Conservation (phyloP, 2,888 invertebrate genomes). For the Lordiphosa fenestrarum region DNA sequence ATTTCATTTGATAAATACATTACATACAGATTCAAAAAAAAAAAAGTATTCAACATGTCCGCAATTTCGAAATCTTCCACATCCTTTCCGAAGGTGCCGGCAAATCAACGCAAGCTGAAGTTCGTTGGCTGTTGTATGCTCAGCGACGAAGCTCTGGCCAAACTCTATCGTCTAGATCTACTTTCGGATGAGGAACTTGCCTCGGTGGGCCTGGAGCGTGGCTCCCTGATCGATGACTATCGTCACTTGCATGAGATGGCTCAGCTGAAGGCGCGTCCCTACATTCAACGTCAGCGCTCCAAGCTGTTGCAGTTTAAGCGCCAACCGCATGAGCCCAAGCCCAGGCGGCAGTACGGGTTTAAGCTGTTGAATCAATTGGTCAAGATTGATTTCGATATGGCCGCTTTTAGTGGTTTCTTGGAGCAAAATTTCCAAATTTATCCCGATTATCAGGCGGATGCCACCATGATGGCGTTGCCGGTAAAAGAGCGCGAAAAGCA, state of each 20-base stretch:
- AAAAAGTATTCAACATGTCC: no score
- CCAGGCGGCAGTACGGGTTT: slow-evolving; percentile 5
- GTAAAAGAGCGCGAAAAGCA: slow-evolving; percentile 26
- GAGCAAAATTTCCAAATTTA: slow-evolving; percentile 34
- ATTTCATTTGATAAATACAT: no score
- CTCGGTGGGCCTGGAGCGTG: slow-evolving; percentile 31
- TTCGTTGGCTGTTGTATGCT: slow-evolving; percentile 44
- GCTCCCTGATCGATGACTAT: slow-evolving; percentile 53
- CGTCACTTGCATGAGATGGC: slow-evolving; percentile 48
- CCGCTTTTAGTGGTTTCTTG: slow-evolving; percentile 27
- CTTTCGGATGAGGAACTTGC: slow-evolving; percentile 43
- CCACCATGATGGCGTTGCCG: slow-evolving; percentile 8
- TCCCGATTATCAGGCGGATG: slow-evolving; percentile 13
- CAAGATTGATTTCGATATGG: slow-evolving; percentile 13
- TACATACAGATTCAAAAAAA: no score
- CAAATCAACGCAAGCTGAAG: slow-evolving; percentile 22
- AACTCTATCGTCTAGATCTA: slow-evolving; percentile 33
- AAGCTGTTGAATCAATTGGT: slow-evolving; percentile 25
- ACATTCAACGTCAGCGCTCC: neutral
- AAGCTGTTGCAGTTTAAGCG: neutral
- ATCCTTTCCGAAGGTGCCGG: no score
- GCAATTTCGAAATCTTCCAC: no score
- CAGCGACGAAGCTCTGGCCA: slow-evolving; percentile 23
- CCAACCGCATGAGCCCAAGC: neutral
- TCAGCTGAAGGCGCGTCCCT: neutral